Conservation (phyloP, 2,797 vertebrate species). For the Eutrigla gurnardus region DNA sequence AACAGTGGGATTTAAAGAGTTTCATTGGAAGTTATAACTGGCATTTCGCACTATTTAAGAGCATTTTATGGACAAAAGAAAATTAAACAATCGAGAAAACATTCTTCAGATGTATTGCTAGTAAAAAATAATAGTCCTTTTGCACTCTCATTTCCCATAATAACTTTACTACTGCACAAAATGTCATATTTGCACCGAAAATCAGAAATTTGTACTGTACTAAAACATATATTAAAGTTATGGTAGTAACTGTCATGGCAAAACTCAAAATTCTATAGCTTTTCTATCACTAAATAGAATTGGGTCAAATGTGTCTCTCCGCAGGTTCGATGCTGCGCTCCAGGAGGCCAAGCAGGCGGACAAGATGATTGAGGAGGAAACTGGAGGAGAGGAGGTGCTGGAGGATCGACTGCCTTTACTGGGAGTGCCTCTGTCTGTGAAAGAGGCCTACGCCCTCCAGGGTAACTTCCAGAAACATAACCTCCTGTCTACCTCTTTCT, state of each 20-base stretch:
- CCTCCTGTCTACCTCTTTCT: not conserved
- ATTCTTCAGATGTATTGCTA: too few species aligned
- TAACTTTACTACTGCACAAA: too few species aligned
- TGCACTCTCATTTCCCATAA: too few species aligned
- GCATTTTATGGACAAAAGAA: too few species aligned
- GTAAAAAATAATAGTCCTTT: not conserved
- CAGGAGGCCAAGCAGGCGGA: conserved; percentile 89
- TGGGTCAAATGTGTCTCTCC: not conserved
- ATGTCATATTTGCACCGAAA: not conserved
- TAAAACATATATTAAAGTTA: too few species aligned
- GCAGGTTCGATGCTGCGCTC: conserved; percentile 89
- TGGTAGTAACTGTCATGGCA: too few species aligned
- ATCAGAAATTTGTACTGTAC: not conserved
- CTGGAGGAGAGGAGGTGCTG: conserved; percentile 83
- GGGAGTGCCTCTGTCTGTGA: conserved; percentile 92
- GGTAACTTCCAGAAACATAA: conserved; percentile 75
- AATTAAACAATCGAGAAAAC: too few species aligned
- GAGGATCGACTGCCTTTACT: conserved; percentile 89
- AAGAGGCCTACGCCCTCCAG: conserved; percentile 88
- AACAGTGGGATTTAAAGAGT: too few species aligned
- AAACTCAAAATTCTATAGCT: not conserved
- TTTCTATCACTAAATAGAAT: not conserved
- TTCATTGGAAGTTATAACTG: too few species aligned
- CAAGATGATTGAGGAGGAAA: conserved; percentile 84
- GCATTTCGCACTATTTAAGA: too few species aligned